Evolutionary conservation across 2,797 vertebrate species (phyloP).

Genomic region (Anabas testudineus): DNA sequence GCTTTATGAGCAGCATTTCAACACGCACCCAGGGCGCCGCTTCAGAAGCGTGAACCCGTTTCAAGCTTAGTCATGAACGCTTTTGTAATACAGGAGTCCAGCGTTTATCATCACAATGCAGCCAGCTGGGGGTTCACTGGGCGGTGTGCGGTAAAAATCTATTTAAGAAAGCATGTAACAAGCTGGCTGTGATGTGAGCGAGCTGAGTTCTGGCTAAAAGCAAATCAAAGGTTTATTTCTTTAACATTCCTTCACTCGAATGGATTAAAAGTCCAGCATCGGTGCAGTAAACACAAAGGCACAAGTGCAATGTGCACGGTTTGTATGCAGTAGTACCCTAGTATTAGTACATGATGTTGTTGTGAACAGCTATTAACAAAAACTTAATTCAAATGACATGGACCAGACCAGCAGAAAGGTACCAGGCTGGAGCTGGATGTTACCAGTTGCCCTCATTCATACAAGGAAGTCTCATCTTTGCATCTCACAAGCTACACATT

Average conservation of each 20-base stretch:
- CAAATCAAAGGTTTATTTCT: not conserved
- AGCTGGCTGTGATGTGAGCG: not conserved
- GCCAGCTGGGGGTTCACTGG: not conserved
- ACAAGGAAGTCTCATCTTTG: slow-evolving; percentile 37
- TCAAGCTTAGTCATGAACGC: not conserved
- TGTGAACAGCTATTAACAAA: not conserved
- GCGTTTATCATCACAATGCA: slow-evolving; percentile 3
- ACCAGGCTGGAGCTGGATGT: not conserved
- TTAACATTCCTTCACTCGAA: slow-evolving; percentile 6
- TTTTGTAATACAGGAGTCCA: slow-evolving; percentile 6
- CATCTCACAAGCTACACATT: slow-evolving; percentile 32
- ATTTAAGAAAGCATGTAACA: slow-evolving; percentile 1
- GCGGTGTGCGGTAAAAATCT: not conserved
- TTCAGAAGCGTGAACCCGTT: slow-evolving; percentile 8
- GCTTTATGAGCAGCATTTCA: not conserved
- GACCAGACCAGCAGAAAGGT: not conserved
- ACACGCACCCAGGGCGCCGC: not conserved
- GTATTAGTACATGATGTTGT: not conserved
- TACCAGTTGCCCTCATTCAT: slow-evolving; percentile 32
- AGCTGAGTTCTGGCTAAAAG: not conserved
- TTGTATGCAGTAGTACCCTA: not conserved
- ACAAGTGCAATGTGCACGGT: not conserved
- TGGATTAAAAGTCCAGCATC: not conserved
- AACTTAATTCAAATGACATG: not conserved
- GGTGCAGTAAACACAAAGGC: not conserved